Conservation (phyloP, 2,888 invertebrate species). For the Amphimallon solstitiale region DNA sequence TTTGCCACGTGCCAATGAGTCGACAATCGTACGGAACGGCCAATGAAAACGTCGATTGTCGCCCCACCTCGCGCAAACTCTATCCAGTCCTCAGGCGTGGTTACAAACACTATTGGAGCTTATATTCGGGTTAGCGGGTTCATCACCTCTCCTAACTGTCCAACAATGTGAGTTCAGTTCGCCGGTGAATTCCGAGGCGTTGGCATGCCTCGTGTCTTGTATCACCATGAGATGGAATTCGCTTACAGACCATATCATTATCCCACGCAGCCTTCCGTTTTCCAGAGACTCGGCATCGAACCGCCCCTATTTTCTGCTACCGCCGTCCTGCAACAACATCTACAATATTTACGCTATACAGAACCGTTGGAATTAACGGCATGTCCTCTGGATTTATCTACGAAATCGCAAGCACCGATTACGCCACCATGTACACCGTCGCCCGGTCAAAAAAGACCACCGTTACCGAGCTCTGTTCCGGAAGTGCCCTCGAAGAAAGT, state of each 20-base stretch:
- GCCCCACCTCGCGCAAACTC: constrained; percentile 59
- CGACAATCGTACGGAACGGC: constrained; percentile 38
- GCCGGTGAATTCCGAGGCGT: constrained; percentile 47
- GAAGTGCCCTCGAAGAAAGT: constrained; percentile 60
- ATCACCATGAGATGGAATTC: constrained; percentile 55
- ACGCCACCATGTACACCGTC: constrained; percentile 83
- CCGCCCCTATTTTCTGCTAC: constrained; percentile 54
- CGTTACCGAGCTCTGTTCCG: constrained; percentile 50
- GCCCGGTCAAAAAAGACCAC: constrained; percentile 60
- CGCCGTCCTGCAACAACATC: constrained; percentile 59
- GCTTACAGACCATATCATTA: constrained; percentile 49
- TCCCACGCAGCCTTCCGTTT: constrained; percentile 51
- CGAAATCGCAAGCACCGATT: constrained; percentile 77
- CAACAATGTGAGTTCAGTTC: constrained; percentile 40
- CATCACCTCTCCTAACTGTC: constrained; percentile 22
- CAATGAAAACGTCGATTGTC: constrained; percentile 47
- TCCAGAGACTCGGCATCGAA: constrained; percentile 58
- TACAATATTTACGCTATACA: constrained; percentile 69
- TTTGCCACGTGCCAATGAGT: constrained; percentile 54
- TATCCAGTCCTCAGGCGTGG: constrained; percentile 53
- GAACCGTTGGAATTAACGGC: constrained; percentile 68
- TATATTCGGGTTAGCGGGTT: constrained; percentile 36
- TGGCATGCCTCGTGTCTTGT: constrained; percentile 61
- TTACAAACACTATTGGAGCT: constrained; percentile 53
- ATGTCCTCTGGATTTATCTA: constrained; percentile 77